phyloP scores from a whole-genome alignment of 2,888 invertebrate genomes.

The Calliphora vomitoria region DNA sequence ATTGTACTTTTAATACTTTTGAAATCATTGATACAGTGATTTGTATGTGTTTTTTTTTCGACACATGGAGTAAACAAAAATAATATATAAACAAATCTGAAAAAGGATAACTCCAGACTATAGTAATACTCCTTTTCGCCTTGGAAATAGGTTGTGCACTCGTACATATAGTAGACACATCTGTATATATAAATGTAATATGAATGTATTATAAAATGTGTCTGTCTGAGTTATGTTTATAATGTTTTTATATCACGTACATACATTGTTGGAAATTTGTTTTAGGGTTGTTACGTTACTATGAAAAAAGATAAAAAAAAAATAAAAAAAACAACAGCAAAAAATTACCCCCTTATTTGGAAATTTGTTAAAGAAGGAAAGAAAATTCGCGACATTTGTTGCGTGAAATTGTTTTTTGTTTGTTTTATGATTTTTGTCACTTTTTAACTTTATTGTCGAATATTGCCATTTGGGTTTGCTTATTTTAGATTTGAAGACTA shows the following conservation, averaged over 20 bases:
- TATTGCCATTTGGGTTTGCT: conserved; percentile 39
- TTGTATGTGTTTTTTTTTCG: conserved; percentile 37
- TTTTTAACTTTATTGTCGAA: conserved; percentile 4
- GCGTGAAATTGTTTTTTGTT: conserved; percentile 71
- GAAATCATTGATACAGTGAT: conserved; percentile 31
- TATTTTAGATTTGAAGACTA: conserved; percentile 32
- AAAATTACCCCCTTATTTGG: conserved; percentile 39
- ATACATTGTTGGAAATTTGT: conserved; percentile 2
- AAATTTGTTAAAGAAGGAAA: conserved; percentile 23
- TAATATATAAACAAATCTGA: conserved; percentile 10
- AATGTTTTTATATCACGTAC: conserved; percentile 26
- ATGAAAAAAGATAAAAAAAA: not conserved
- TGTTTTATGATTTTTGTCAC: conserved; percentile 50
- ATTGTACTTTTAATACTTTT: conserved; percentile 31
- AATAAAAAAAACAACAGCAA: not conserved
- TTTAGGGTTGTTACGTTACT: conserved; percentile 36
- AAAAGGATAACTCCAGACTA: conserved; percentile 19
- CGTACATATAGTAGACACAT: not conserved
- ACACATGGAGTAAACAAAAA: conserved; percentile 26
- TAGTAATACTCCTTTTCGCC: not conserved
- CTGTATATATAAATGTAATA: not conserved
- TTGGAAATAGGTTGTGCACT: not conserved
- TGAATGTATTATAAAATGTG: conserved; percentile 20
- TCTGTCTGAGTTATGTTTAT: not conserved
- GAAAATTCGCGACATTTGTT: conserved; percentile 75